Percentiles rank a stretch among this genome's conserved stretches.
Conservation (phyloP, 30 jellyfish, hydroid and myxozoan species). For the Sanderia malayensis region DNA sequence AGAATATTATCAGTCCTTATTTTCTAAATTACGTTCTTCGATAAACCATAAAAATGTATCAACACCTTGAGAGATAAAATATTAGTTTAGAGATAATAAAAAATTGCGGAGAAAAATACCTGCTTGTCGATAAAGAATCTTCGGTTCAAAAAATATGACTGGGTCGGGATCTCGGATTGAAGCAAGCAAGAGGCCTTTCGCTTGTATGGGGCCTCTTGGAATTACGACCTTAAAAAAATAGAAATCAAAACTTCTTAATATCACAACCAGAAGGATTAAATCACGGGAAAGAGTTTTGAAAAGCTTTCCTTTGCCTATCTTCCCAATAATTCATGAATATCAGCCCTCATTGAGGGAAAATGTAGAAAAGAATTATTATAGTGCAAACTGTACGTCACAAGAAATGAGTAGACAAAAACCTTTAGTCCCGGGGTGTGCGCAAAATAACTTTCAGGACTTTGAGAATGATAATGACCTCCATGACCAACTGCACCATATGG, state of each 20-base stretch:
- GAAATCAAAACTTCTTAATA: neutral
- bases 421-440: slow-evolving; percentile 97
- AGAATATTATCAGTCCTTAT: too few species aligned
- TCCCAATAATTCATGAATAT: too few species aligned
- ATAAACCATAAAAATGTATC: neutral
- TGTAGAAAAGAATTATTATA: too few species aligned
- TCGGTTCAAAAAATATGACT: slow-evolving; percentile 88
- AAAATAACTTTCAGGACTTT: slow-evolving; percentile 94
- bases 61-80: neutral
- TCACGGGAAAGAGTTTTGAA: too few species aligned
- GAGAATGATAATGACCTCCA: slow-evolving; percentile 98
- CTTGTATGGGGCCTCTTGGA: slow-evolving; percentile 98
- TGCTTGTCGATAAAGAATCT: slow-evolving; percentile 92
- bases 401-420: too few species aligned
- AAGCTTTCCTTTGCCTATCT: too few species aligned
- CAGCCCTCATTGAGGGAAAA: too few species aligned
- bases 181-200: slow-evolving; percentile 94
- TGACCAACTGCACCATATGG: slow-evolving; percentile 99
- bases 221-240: slow-evolving; percentile 69
- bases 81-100: too few species aligned
- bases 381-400: too few species aligned
- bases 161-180: slow-evolving; percentile 96
- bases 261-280: too few species aligned
- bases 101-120: too few species aligned
- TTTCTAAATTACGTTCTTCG: too few species aligned